phyloP scores from a whole-genome alignment of 2,888 invertebrate species.

The Drosophila atripex region DNA sequence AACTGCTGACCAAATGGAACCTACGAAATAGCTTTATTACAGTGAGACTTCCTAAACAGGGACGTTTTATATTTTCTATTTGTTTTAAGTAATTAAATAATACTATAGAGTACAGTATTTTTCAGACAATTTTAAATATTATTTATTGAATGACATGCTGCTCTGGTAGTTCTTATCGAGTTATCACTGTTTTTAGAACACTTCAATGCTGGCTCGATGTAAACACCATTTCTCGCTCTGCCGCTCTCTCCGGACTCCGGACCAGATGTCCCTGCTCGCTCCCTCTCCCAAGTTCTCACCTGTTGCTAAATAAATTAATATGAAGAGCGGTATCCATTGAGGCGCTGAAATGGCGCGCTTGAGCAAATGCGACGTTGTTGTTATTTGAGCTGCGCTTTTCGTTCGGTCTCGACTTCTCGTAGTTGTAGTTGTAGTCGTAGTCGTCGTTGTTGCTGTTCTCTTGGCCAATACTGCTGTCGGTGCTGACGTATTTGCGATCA shows the following conservation, averaged over 20 bases:
- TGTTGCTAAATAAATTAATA: slow-evolving; percentile 80
- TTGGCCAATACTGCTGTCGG: slow-evolving; percentile 45
- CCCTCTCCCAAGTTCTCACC: slow-evolving; percentile 63
- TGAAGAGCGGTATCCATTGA: slow-evolving; percentile 78
- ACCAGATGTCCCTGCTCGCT: slow-evolving; percentile 34
- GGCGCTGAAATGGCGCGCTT: slow-evolving; percentile 65
- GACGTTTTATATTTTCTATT: too few species aligned
- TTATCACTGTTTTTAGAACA: too few species aligned
- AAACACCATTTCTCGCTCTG: not conserved
- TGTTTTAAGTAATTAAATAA: too few species aligned
- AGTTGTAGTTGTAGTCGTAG: slow-evolving; percentile 43
- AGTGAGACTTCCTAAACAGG: not conserved
- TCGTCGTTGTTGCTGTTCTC: slow-evolving; percentile 52
- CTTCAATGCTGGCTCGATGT: too few species aligned
- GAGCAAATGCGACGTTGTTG: slow-evolving; percentile 56
- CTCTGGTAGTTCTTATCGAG: too few species aligned
- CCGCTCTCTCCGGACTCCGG: slow-evolving; percentile 13
- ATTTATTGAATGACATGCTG: too few species aligned
- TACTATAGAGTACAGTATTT: too few species aligned
- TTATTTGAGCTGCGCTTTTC: slow-evolving; percentile 72
- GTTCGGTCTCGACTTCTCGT: slow-evolving; percentile 70
- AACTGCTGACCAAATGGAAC: not conserved
- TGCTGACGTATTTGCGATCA: slow-evolving; percentile 69
- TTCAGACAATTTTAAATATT: too few species aligned
- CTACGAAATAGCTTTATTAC: slow-evolving; percentile 18